Evolutionary conservation across 2,888 invertebrate species (phyloP).

Genomic region (Electrophaes corylata): DNA sequence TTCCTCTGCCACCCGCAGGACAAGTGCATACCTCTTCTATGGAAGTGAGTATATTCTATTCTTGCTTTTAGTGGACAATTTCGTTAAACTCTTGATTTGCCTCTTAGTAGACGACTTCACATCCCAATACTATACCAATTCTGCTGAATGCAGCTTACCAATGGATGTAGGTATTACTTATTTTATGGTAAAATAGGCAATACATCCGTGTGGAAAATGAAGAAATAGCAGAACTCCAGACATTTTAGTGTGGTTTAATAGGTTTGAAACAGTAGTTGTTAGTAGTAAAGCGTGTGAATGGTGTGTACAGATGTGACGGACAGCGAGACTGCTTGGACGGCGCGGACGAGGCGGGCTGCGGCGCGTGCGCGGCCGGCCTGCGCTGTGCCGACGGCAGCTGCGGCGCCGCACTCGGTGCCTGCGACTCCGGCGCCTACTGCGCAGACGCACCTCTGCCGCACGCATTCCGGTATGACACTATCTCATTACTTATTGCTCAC

Average conservation of each 20-base stretch:
- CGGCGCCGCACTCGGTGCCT: constrained; percentile 87
- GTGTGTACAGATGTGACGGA: constrained; percentile 86
- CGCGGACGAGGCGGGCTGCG: constrained; percentile 87
- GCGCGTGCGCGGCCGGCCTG: constrained; percentile 87
- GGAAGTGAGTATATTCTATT: constrained; percentile 59
- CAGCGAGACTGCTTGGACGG: constrained; percentile 93
- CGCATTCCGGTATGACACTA: constrained; percentile 62
- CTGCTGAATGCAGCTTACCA: no score
- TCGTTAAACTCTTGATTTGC: no score
- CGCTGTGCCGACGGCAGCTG: constrained; percentile 86
- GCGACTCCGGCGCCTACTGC: constrained; percentile 79
- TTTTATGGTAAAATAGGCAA: no score
- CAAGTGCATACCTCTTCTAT: constrained; percentile 63
- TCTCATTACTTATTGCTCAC: no score
- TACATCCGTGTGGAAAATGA: no score
- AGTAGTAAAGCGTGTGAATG: background rate
- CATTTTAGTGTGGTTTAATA: no score
- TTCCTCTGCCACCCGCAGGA: constrained; percentile 80
- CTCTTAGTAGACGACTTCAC: no score
- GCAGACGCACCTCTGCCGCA: constrained; percentile 67
- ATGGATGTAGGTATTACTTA: no score
- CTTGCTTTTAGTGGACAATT: no score
- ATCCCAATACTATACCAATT: no score
- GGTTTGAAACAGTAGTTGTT: no score
- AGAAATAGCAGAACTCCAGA: no score